These are phyloP conservation scores for Aricia artaxerxes DNA, from an alignment of 2,888 invertebrate species.

Conservation along the genomic window DNA sequence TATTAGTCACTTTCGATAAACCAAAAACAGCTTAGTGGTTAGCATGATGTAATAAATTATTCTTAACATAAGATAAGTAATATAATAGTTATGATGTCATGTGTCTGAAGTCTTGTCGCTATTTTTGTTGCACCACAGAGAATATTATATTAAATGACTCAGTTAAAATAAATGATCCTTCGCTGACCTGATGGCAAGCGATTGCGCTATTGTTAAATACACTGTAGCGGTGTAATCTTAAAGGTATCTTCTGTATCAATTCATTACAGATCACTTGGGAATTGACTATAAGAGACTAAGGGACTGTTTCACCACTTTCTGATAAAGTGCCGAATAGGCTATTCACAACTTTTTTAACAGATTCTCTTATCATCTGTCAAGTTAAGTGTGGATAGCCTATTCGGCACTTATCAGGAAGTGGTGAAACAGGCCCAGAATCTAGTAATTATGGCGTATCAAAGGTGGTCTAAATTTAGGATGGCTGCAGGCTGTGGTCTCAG, in stretches of 20 bases:
- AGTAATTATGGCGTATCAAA: too few species aligned
- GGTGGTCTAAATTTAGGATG: too few species aligned
- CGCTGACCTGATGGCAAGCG: neutral
- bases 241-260: neutral
- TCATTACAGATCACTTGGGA: neutral
- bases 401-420: too few species aligned
- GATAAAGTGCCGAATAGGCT: too few species aligned
- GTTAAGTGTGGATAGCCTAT: too few species aligned
- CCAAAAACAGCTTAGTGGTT: neutral
- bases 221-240: neutral
- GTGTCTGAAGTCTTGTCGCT: neutral
- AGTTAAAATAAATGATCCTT: conserved; percentile 9
- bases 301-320: too few species aligned
- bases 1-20: neutral
- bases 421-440: too few species aligned
- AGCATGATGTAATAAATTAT: conserved; percentile 5
- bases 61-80: neutral
- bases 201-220: neutral
- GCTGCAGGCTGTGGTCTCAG: too few species aligned
- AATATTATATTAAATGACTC: neutral
- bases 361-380: too few species aligned
- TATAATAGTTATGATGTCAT: conserved; percentile 10
- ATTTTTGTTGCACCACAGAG: neutral
- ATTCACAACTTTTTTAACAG: too few species aligned
- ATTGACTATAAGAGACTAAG: neutral